phyloP scores from a whole-genome alignment of 2,888 invertebrate species.

The Omphaloscelis lunosa region DNA sequence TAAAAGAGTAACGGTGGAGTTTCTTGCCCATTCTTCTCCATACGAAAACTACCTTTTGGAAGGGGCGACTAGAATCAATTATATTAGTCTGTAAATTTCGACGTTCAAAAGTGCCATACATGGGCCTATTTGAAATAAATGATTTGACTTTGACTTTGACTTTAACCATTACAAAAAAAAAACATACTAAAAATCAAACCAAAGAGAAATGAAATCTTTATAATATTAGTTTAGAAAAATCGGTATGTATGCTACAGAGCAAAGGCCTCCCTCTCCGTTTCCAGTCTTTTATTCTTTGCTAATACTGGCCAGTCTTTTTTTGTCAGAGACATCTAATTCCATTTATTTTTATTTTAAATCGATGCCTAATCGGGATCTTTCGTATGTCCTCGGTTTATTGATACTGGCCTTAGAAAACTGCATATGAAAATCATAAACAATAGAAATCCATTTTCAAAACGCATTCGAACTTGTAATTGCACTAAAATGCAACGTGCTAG shows the following conservation, averaged over 20 bases:
- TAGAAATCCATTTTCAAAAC: slow-evolving; percentile 15
- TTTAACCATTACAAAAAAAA: too few relatives aligned
- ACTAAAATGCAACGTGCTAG: slow-evolving; percentile 18
- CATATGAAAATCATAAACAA: background rate
- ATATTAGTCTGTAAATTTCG: too few relatives aligned
- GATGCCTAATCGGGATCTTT: background rate
- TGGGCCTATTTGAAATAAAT: too few relatives aligned
- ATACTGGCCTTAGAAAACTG: background rate
- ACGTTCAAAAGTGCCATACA: too few relatives aligned
- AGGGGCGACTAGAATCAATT: too few relatives aligned
- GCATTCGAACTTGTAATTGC: background rate
- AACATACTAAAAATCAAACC: too few relatives aligned
- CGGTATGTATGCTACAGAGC: too few relatives aligned
- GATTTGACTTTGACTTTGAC: too few relatives aligned
- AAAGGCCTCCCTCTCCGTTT: background rate
- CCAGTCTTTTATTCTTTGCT: background rate
- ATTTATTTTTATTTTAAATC: background rate
- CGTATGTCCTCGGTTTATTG: background rate
- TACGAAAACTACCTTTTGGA: too few relatives aligned
- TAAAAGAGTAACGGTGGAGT: too few relatives aligned
- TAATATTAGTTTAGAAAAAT: background rate
- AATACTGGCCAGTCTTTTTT: background rate
- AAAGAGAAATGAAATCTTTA: too few relatives aligned
- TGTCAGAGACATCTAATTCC: background rate
- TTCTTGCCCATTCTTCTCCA: too few relatives aligned